A percentile compares a stretch with the other conserved stretches of the same genome.
Evolutionary conservation across 2,888 invertebrate species (phyloP).

Genomic region (Digitonthophagus gazella): DNA sequence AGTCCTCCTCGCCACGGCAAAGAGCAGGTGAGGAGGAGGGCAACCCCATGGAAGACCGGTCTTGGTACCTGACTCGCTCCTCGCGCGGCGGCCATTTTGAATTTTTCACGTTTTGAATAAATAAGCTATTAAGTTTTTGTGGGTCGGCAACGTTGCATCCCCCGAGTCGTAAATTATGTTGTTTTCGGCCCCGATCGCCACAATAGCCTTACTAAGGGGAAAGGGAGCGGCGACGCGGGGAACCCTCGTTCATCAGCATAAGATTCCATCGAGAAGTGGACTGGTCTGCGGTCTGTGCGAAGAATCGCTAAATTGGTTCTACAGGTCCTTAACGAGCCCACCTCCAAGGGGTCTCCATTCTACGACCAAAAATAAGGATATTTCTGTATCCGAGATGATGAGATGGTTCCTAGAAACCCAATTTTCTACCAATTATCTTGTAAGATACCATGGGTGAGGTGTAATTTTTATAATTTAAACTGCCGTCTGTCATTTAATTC

Average conservation of each 20-base stretch:
- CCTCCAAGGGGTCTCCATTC: neutral
- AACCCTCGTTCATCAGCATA: slow-evolving; percentile 1
- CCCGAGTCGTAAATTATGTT: slow-evolving; percentile 51
- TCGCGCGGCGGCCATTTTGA: slow-evolving; percentile 50
- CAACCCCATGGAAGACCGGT: slow-evolving; percentile 9
- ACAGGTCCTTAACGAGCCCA: neutral
- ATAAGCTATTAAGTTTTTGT: slow-evolving; percentile 55
- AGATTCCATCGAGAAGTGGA: neutral
- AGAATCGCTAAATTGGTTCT: neutral
- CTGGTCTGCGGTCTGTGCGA: neutral
- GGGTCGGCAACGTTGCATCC: slow-evolving; percentile 48
- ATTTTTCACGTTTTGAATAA: slow-evolving; percentile 55
- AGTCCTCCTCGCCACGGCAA: slow-evolving; percentile 9
- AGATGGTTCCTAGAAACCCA: neutral
- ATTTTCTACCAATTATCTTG: neutral
- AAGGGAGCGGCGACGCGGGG: neutral
- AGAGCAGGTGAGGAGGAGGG: slow-evolving; percentile 8
- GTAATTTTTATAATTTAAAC: neutral
- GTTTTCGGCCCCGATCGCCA: slow-evolving; percentile 41
- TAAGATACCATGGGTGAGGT: neutral
- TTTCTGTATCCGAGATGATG: neutral
- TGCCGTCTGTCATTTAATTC: neutral
- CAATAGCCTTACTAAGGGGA: slow-evolving; percentile 7
- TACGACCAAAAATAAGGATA: neutral
- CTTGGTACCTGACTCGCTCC: slow-evolving; percentile 7